These are phyloP conservation scores for Ceratothoa steindachneri DNA, from an alignment of 2,888 invertebrate genomes.

Conservation along the genomic window DNA sequence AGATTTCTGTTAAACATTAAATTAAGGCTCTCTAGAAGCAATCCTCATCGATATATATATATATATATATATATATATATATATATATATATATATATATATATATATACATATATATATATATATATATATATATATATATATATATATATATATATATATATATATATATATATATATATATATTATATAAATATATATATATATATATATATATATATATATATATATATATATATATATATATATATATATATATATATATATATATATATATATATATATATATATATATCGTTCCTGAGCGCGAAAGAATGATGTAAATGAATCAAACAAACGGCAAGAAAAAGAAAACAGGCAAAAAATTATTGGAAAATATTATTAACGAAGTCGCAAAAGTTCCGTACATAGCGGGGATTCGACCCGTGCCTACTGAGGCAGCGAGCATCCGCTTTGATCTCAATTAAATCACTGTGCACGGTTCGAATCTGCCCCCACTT, in stretches of 20 bases:
- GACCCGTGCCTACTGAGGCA: no score
- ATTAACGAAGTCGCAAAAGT: no score
- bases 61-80: slow-evolving; percentile 3
- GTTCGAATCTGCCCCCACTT: no score
- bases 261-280: not conserved
- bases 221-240: slow-evolving; percentile 3
- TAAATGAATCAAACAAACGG: no score
- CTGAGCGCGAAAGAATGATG: no score
- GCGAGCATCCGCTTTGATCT: no score
- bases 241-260: slow-evolving; percentile 3
- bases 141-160: slow-evolving; percentile 6
- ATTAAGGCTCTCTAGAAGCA: no score
- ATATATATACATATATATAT: slow-evolving; percentile 6
- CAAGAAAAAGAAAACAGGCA: no score
- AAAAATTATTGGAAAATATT: no score
- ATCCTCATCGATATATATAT: not conserved
- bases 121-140: slow-evolving; percentile 3
- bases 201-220: slow-evolving; percentile 10
- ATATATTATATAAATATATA: not conserved
- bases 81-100: slow-evolving; percentile 6
- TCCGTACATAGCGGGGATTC: no score
- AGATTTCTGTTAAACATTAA: no score
- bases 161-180: slow-evolving; percentile 6
- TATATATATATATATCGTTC: slow-evolving; percentile 3
- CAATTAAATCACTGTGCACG: no score